A percentile compares a stretch with the other conserved stretches of the same genome.
These are phyloP conservation scores for Caenorhabditis sp. DNA, from an alignment of 2,888 invertebrate genomes.

Conservation along the genomic window DNA sequence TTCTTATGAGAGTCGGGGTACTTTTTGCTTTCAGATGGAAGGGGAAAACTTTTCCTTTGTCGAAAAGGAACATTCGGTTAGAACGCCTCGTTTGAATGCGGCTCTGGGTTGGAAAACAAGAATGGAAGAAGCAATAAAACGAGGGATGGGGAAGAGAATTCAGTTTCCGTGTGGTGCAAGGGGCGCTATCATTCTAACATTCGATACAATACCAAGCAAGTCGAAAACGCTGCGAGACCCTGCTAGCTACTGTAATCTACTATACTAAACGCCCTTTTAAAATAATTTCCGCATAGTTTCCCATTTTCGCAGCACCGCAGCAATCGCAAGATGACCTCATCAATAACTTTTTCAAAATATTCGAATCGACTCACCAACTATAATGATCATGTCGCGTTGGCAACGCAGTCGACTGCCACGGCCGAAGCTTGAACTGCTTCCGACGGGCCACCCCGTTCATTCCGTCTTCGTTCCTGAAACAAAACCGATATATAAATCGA, in stretches of 20 bases:
- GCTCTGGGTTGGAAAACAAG: background rate
- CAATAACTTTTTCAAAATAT: conserved; percentile 1
- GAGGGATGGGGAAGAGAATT: too few relatives aligned
- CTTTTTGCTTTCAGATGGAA: conserved; percentile 11
- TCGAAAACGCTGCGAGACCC: too few relatives aligned
- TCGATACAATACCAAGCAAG: too few relatives aligned
- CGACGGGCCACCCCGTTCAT: conserved; percentile 71
- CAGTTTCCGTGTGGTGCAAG: too few relatives aligned
- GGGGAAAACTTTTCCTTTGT: background rate
- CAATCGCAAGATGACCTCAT: conserved; percentile 39
- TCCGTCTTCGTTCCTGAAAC: conserved; percentile 59
- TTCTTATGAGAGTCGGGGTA: background rate
- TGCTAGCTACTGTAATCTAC: too few relatives aligned
- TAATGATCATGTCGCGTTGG: conserved; percentile 64
- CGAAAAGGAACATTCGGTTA: background rate
- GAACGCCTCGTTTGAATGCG: background rate
- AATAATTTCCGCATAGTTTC: background rate
- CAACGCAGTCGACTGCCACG: conserved; percentile 69
- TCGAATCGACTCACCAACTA: conserved; percentile 52
- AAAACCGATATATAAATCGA: background rate
- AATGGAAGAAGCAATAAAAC: background rate
- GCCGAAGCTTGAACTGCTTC: conserved; percentile 69
- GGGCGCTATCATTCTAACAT: too few relatives aligned
- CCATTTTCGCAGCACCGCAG: conserved; percentile 16
- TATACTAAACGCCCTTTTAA: too few relatives aligned